Base-by-base conservation (phyloP, 2,113 vertebrate species). In the Plotosus lineatus region DNA sequence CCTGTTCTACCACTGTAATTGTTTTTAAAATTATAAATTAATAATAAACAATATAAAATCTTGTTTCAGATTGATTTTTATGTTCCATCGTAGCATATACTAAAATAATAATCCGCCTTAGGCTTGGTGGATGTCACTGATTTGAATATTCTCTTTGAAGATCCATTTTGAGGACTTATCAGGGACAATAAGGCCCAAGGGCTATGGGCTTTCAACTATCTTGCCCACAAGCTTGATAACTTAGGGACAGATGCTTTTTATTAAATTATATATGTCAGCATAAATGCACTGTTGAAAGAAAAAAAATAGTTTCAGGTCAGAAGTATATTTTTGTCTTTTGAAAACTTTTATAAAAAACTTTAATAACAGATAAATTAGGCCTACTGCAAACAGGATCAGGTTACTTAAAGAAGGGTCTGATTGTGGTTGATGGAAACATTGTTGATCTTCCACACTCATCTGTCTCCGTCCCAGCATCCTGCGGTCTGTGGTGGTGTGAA, bases 371-470 rank as follows among this genome's bases (percentile, higher is more conserved):
- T 73, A 51, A 73, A 73, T 86, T 44, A 73, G 69, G 46, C 46
- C 46, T 75, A 85, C 84, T 86, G 85, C 82, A 80, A 42, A 77
- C 77, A 68, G 78, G 77, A 85, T 86, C 75, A 61, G 0, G 12
- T 60, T 44, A 46, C 66, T 63, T 86, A 84, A 75, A 86, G 50
- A 84, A 31, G 76, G 63, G 79, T 72, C 75, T 65, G 28, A 75
- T 48, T 31, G 51, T 31, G 40, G 78, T 82, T 72, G 78, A 82
- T 63, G 44, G 74, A 83, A 77, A 65, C 84, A 73, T 81, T 31
- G 46, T 21, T 17, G 77, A n/a, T 76, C 58, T 40, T 80, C 77
- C 53, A 15, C 28, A 36, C 73, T 82, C 80, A 69, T 82, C 74
- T 80, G 80, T 60, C 26, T n/a, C 60, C 69, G 80, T 80, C 74